Evolutionary conservation across 1,140 invertebrate species (phyloP).

Genomic region (Pteromalus puparum): DNA sequence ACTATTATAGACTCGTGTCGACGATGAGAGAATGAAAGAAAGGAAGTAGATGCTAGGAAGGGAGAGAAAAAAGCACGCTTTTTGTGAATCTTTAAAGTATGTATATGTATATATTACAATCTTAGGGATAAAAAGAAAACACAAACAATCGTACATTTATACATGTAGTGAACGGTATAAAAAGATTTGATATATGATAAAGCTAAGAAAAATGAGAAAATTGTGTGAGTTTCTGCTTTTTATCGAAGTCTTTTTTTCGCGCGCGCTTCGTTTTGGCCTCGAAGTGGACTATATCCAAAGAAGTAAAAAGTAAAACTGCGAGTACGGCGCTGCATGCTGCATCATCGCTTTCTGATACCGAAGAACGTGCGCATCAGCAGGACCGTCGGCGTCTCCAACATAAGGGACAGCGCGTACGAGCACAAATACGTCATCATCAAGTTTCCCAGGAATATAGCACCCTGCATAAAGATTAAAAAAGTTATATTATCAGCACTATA

Average conservation of each 20-base stretch:
- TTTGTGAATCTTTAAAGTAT: conserved; percentile 35
- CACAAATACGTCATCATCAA: conserved; percentile 59
- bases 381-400: conserved; percentile 67
- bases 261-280: neutral
- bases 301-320: neutral
- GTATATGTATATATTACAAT: conserved; percentile 43
- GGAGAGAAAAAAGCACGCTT: conserved; percentile 8
- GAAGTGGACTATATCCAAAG: neutral
- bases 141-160: conserved; percentile 40
- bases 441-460: conserved; percentile 56
- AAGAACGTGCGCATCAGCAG: conserved; percentile 59
- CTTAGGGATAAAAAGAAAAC: conserved; percentile 43
- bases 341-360: conserved; percentile 51
- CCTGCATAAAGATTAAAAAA: conserved; percentile 50
- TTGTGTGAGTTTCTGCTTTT: conserved; percentile 9
- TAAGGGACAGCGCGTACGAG: conserved; percentile 61
- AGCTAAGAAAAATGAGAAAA: neutral
- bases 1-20: conserved; percentile 25
- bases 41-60: conserved; percentile 1
- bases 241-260: conserved; percentile 12
- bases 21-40: conserved; percentile 13
- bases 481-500: neutral
- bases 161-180: conserved; percentile 22
- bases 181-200: conserved; percentile 26
- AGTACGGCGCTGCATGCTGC: neutral